phyloP scores from a whole-genome alignment of 2,113 vertebrate genomes.

The Notechis scutatus region DNA sequence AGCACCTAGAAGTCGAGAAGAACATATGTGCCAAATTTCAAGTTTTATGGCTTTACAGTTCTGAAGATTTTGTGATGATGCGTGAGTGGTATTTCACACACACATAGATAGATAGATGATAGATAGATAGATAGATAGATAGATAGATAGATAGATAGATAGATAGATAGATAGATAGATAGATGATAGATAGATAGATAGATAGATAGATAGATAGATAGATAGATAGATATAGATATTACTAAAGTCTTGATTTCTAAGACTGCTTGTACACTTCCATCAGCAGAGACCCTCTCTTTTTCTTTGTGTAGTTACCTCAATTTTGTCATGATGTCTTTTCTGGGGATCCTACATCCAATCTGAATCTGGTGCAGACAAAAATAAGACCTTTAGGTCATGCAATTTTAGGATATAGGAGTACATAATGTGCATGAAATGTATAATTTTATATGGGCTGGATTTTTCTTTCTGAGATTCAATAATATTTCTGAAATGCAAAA shows the following conservation, averaged over 20 bases:
- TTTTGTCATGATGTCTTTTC: not conserved
- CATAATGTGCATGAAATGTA: not conserved
- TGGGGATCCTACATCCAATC: not conserved
- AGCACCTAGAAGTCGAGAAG: no score
- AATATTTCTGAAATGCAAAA: not conserved
- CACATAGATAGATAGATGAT: no score
- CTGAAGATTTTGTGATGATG: no score
- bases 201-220: no score
- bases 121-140: no score
- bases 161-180: no score
- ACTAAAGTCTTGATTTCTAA: slow-evolving; percentile 39
- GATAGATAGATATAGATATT: no score
- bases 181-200: no score
- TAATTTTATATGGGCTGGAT: not conserved
- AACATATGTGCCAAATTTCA: no score
- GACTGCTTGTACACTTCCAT: not conserved
- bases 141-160: no score
- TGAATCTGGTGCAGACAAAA: not conserved
- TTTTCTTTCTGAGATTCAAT: not conserved
- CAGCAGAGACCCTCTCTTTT: not conserved
- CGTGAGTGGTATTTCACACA: no score
- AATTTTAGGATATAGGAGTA: not conserved
- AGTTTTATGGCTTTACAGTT: no score
- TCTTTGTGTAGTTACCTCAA: not conserved
- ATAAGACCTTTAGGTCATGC: not conserved